Evolutionary conservation across 1,140 invertebrate species (phyloP).

Genomic region (Drosophila repleta): DNA sequence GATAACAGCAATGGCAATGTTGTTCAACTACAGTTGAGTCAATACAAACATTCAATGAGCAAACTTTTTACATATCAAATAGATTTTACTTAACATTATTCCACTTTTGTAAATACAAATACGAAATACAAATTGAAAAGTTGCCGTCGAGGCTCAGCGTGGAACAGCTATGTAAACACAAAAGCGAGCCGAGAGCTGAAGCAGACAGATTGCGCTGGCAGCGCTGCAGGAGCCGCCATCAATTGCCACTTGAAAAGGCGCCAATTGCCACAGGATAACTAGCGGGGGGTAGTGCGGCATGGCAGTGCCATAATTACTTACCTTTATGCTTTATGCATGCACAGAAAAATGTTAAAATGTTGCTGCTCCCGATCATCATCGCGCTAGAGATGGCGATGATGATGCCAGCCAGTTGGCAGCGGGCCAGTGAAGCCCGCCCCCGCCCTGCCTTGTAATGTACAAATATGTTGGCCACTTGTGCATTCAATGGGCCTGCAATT

Average conservation of each 20-base stretch:
- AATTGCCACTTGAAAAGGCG: slow-evolving; percentile 35
- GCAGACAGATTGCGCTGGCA: slow-evolving; percentile 7
- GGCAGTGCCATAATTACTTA: slow-evolving; percentile 60
- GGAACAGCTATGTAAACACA: slow-evolving; percentile 42
- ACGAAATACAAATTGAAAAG: slow-evolving; percentile 53
- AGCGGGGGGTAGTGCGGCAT: slow-evolving; percentile 9
- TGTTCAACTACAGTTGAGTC: background rate
- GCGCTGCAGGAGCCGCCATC: slow-evolving; percentile 4
- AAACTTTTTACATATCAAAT: slow-evolving; percentile 1
- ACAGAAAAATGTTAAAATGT: slow-evolving; percentile 40
- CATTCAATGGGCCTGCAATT: slow-evolving; percentile 48
- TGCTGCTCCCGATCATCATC: slow-evolving; percentile 17
- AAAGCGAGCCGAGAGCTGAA: slow-evolving; percentile 19
- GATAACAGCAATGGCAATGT: background rate
- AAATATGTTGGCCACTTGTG: slow-evolving; percentile 65
- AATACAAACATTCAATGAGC: background rate
- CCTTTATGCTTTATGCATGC: slow-evolving; percentile 46
- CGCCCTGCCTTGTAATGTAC: slow-evolving; percentile 26
- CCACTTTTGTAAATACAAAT: slow-evolving; percentile 42
- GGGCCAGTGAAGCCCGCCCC: slow-evolving; percentile 1
- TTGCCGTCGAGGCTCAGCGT: slow-evolving; percentile 43
- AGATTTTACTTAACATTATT: slow-evolving; percentile 34
- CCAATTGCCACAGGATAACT: slow-evolving; percentile 22
- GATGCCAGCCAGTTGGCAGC: slow-evolving; percentile 19
- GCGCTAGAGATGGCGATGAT: slow-evolving; percentile 14